A percentile compares a stretch with the other conserved stretches of the same genome.
Conservation (phyloP, 2,888 invertebrate species). For the Drosophila pseudotalamancana region DNA sequence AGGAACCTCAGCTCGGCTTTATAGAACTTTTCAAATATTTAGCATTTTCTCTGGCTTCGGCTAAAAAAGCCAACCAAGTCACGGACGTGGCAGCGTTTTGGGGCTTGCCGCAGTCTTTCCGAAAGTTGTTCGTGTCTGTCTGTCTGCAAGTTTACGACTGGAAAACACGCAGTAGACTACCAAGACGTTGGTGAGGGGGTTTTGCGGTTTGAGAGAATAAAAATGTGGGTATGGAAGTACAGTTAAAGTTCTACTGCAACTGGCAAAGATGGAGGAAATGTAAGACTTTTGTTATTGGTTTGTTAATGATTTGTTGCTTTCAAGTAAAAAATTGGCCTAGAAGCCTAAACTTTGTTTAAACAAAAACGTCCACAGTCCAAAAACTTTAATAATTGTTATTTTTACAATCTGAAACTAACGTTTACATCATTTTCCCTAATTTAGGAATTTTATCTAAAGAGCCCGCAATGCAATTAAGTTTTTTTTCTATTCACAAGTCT, state of each 20-base stretch:
- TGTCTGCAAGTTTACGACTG: conserved; percentile 44
- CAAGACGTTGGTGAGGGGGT: background rate
- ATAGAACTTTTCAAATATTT: conserved; percentile 76
- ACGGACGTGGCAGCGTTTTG: conserved; percentile 59
- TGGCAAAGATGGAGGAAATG: conserved; percentile 15
- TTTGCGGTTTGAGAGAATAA: background rate
- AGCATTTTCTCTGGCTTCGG: conserved; percentile 56
- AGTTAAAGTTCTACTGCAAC: conserved; percentile 17
- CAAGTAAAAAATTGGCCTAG: conserved; percentile 33
- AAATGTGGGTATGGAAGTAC: conserved; percentile 32
- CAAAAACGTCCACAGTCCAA: background rate
- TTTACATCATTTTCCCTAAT: background rate
- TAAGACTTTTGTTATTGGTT: conserved; percentile 43
- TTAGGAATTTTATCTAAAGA: no score
- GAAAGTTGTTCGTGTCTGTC: conserved; percentile 45
- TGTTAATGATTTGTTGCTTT: conserved; percentile 46
- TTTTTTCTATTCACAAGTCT: no score
- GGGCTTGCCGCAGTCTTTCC: conserved; percentile 55
- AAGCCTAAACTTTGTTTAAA: conserved; percentile 29
- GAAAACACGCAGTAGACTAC: conserved; percentile 45
- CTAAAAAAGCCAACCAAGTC: conserved; percentile 30
- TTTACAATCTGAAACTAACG: background rate
- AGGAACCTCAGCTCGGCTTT: conserved; percentile 34
- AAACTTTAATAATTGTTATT: conserved; percentile 15
- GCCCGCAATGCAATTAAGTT: no score